Evolutionary conservation across 2,888 invertebrate genomes (phyloP), one percentile per base, ranked within the genome.

Genomic region (Luperina nickerlii): DNA sequence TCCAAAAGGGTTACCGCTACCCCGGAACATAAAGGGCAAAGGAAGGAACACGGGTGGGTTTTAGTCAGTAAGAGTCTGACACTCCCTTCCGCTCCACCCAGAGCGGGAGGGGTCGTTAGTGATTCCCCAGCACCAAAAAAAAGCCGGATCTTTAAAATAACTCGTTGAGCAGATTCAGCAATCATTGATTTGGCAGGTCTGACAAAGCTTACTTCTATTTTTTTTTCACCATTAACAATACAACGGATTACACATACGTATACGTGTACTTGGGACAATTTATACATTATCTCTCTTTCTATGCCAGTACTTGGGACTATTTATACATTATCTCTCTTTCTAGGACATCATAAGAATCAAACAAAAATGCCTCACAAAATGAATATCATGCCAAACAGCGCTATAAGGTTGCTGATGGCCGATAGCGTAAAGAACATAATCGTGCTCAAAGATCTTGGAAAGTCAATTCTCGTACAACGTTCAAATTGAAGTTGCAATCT

Each of bases 371-470:
- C 24, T n/a, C 42, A 42, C 7, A 45, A 45, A 45, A 45, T 45
- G 24, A 42, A 15, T 24, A 24, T 9, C 15, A 45, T 8, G n/a
- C 60, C 13, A 5, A 60, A 60, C 9, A 11, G n/a, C n/a, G 57
- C 5, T 60, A 20, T 92, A 3, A 95, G 72, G 82, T 96, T 94
- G 82, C 94, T 94, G 83, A 96, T 92, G 20, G 93, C 93, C 0
- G 96, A 96, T 3, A 97, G 91, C 0, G 95, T 92, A 20, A 95
- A 94, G 84, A 97, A 96, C 95, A 96, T 96, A 38, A 96, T 94
- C 93, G 94, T 94, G 73, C 95, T 95, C 94, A 96, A 95, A 7
- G 96, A 95, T n/a, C 96, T 95, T 45, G 96, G 93, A 60, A 60
- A 13, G 11, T 5, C n/a, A 60, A 54, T 54, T 8, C 24, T 54